Evolutionary conservation across 2,888 invertebrate genomes (phyloP), one percentile per base, ranked within the genome.

Genomic region (Acrobasis repandana): DNA sequence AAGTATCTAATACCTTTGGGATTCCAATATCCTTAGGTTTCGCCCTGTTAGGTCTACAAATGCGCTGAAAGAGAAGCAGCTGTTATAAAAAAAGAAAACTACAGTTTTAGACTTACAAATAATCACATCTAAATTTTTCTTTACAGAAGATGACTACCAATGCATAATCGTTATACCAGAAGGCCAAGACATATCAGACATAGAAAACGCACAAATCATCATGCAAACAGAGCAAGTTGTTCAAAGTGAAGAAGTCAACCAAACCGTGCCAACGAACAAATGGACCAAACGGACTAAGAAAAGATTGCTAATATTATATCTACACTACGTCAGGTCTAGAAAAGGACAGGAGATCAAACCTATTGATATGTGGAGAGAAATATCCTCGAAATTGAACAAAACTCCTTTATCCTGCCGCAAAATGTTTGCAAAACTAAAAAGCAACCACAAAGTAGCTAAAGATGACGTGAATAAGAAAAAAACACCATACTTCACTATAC

Each of bases 141-240:
- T 52, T 61, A 50, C 88, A 92, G 91, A 91, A 66, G 91, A 91
- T 0, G 91, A 91, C 62, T 90, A 80, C 57, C 82, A 90, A 69
- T 91, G 90, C 69, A 88, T 92, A 18, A 90, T 92, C 15, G 89
- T 92, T 0, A 74, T 91, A 60, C 87, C 89, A n/a, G 91, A 92
- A 67, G 86, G 81, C 0, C 77, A 85, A 69, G 88, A 88, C 2
- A 61, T 76, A 64, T 71, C 73, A 6, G 77, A 78, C 43, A 73
- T 78, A 1, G 76, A 70, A n/a, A 74, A 79, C 5, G 74, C 81
- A 1, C 75, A 79, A 71, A 77, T 85, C 1, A 78, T 82, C 4
- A 64, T 79, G 48, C 63, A 74, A 65, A 68, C 69, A 0, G 57
- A 65, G 0, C 61, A 63, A 47, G 50, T 59, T 6, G 14, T 14